Evolutionary conservation across 2,113 vertebrate species (phyloP).

Genomic region (Psittacara wagleri): DNA sequence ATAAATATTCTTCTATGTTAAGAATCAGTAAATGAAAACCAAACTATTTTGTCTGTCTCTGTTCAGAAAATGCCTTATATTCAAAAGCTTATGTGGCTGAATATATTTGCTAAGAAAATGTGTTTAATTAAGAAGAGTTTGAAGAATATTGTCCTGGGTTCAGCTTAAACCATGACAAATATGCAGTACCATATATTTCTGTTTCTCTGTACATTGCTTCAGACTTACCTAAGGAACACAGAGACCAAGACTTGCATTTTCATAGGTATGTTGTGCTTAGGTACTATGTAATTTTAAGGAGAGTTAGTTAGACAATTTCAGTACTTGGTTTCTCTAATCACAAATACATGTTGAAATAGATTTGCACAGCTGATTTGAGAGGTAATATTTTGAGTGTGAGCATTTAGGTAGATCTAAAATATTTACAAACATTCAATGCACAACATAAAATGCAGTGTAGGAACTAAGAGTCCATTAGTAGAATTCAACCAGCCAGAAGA

Average conservation of each 20-base stretch:
- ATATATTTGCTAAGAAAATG: background rate
- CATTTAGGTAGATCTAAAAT: background rate
- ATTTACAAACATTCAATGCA: background rate
- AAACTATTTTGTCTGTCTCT: background rate
- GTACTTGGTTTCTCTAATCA: background rate
- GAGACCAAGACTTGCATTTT: background rate
- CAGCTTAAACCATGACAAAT: background rate
- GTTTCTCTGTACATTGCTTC: background rate
- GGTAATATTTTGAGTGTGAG: background rate
- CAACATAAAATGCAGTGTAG: background rate
- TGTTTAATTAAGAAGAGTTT: background rate
- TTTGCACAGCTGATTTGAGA: background rate
- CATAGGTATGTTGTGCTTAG: background rate
- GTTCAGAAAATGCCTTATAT: background rate
- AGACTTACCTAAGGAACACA: background rate
- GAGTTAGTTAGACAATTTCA: background rate
- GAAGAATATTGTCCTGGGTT: background rate
- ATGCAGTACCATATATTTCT: background rate
- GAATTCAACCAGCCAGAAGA: background rate
- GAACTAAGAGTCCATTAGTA: background rate
- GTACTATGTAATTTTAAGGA: background rate
- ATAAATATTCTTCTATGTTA: background rate
- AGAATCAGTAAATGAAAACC: background rate
- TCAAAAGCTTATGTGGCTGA: background rate
- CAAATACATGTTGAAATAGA: background rate